Base-by-base conservation (phyloP, 2,113 vertebrate genomes). In the Strix aluco region DNA sequence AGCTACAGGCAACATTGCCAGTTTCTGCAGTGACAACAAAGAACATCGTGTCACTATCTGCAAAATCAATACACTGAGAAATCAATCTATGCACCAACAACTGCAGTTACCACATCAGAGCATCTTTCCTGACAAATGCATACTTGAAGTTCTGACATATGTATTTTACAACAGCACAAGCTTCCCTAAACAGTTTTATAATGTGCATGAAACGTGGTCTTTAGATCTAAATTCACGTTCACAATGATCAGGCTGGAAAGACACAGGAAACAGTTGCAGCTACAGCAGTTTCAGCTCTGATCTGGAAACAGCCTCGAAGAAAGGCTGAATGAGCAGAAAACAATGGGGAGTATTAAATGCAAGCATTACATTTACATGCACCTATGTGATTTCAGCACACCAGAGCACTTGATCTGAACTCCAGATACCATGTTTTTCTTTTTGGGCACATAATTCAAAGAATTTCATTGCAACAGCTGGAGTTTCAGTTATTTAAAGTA, bases 401-500 rank as follows among this genome's bases (percentile, higher is more conserved):
- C 79, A 51, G 47, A 92, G 63, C 63, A 94, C 88, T 86, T 81
- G 83, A 95, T 95, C 38, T 94, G 78, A 95, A 83, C 79, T 63
- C 84, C 72, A 55, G 84, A 94, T 81, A 95, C 40, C 17, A 86
- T 66, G 54, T 80, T 89, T 85, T 78, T 85, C 80, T 81, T 83
- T 74, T 78, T 2, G 52, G 62, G 69, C 65, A 86, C 17, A 21
- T 70, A 86, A 83, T 44, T 81, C 81, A 87, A 92, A 97, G 77
- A 91, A 90, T 85, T 93, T 88, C 67, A 93, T 55, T 74, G 70
- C 79, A 94, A 84, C 55, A 88, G 77, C 90, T 96, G 91, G 82
- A 80, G 87, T 96, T 97, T 97, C 92, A 90, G 92, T 94, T 97
- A 97, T 81, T 95, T 88, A 81, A 96, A 91, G 27, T 66, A 94